phyloP scores from a whole-genome alignment of 2,797 vertebrate genomes.

The Enteromius fasciolatus region DNA sequence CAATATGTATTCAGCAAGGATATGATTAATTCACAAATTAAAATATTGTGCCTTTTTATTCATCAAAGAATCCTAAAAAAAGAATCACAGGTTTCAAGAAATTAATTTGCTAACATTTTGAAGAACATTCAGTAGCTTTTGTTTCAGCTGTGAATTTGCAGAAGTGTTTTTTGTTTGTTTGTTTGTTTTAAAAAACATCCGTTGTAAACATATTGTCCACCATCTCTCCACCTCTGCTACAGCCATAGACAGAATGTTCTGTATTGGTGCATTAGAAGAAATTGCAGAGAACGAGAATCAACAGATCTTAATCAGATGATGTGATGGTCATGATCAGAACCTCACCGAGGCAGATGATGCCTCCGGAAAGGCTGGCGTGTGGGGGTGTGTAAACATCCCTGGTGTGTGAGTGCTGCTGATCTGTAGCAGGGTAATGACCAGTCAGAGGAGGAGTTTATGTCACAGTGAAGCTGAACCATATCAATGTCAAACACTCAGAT shows the following conservation, averaged over 20 bases:
- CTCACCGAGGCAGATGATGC: conserved; percentile 22
- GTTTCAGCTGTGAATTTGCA: neutral
- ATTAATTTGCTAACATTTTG: neutral
- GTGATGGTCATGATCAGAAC: conserved; percentile 24
- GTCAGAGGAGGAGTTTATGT: conserved; percentile 59
- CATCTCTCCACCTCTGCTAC: conserved; percentile 50
- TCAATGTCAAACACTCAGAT: conserved; percentile 59
- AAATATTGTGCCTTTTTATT: neutral
- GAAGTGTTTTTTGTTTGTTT: neutral
- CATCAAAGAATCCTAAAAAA: neutral
- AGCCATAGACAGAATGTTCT: conserved; percentile 32
- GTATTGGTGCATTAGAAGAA: conserved; percentile 12
- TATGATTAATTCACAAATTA: neutral
- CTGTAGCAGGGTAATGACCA: conserved; percentile 51
- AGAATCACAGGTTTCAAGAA: neutral
- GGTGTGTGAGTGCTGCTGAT: conserved; percentile 49
- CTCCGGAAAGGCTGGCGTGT: conserved; percentile 18
- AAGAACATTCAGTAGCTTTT: neutral
- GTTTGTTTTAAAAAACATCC: too few species aligned
- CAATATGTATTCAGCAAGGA: neutral
- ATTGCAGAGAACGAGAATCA: conserved; percentile 14
- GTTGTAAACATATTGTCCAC: conserved; percentile 38
- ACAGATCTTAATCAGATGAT: conserved; percentile 58
- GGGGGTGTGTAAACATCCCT: conserved; percentile 52
- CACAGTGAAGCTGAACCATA: conserved; percentile 58